These are phyloP conservation scores for Poeciliopsis infans DNA, from an alignment of 2,797 vertebrate species.

Conservation along the genomic window DNA sequence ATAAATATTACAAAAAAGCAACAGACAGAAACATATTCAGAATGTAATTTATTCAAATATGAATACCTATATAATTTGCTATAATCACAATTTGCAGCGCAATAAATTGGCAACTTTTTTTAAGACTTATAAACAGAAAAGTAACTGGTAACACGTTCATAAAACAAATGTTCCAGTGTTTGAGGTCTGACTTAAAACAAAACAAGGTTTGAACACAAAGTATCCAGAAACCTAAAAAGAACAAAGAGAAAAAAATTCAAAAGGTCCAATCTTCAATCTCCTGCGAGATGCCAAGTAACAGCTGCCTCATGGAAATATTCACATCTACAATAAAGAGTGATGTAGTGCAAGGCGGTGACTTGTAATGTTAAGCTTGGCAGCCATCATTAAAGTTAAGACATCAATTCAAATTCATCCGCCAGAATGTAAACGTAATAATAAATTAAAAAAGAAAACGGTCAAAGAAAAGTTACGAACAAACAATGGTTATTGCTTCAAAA, in stretches of 20 bases:
- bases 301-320: conserved; percentile 11
- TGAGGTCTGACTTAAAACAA: conserved; percentile 40
- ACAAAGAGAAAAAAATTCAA: conserved; percentile 21
- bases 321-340: conserved; percentile 2
- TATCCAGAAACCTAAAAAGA: conserved; percentile 14
- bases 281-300: conserved; percentile 26
- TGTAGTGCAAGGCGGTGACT: conserved; percentile 2
- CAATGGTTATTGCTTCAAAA: conserved; percentile 68
- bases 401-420: not conserved
- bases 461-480: conserved; percentile 34
- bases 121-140: conserved; percentile 24
- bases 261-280: conserved; percentile 15
- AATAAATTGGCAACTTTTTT: conserved; percentile 25
- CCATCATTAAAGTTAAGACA: conserved; percentile 27
- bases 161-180: conserved; percentile 40
- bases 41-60: conserved; percentile 66
- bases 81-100: conserved; percentile 45
- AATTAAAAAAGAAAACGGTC: conserved; percentile 7
- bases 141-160: conserved; percentile 23
- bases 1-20: not conserved
- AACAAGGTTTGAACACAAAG: conserved; percentile 26
- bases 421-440: conserved; percentile 23
- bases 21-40: conserved; percentile 25
- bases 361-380: conserved; percentile 21
- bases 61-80: conserved; percentile 47